Percentiles rank a stretch among this genome's conserved stretches.
phyloP scores from a whole-genome alignment of 2,113 vertebrate genomes.

The Podiceps cristatus region DNA sequence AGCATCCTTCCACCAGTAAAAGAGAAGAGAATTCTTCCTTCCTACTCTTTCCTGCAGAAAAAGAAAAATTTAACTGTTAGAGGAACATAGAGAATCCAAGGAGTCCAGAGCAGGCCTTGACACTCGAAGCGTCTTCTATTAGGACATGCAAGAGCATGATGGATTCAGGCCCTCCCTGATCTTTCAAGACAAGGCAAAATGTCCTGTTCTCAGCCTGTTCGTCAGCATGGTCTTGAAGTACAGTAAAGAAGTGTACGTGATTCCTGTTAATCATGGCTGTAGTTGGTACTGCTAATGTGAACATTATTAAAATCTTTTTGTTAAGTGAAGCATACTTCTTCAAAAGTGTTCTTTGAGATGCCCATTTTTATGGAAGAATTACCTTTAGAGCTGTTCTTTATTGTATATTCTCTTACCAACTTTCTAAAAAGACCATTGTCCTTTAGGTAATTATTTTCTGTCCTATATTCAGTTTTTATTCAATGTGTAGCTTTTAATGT shows the following conservation, averaged over 20 bases:
- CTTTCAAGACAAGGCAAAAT: neutral
- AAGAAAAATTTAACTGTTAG: neutral
- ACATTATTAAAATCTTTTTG: neutral
- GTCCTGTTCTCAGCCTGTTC: neutral
- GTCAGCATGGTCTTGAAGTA: neutral
- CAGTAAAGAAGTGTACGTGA: neutral
- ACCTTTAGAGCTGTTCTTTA: neutral
- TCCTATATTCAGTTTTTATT: neutral
- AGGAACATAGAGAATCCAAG: neutral
- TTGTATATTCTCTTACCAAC: neutral
- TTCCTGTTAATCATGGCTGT: neutral
- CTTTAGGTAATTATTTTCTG: neutral
- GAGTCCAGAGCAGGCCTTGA: neutral
- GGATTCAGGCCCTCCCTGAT: neutral
- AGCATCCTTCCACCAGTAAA: neutral
- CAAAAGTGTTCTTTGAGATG: neutral
- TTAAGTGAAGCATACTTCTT: neutral
- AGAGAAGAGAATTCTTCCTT: neutral
- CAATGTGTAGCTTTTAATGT: neutral
- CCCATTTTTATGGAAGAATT: neutral
- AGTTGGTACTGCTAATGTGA: neutral
- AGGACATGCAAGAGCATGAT: neutral
- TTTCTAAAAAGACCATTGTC: neutral
- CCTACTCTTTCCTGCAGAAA: neutral
- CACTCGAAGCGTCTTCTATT: neutral